These are phyloP conservation scores for Brachionus calyciflorus DNA, from an alignment of 1,140 invertebrate species.

Conservation along the genomic window DNA sequence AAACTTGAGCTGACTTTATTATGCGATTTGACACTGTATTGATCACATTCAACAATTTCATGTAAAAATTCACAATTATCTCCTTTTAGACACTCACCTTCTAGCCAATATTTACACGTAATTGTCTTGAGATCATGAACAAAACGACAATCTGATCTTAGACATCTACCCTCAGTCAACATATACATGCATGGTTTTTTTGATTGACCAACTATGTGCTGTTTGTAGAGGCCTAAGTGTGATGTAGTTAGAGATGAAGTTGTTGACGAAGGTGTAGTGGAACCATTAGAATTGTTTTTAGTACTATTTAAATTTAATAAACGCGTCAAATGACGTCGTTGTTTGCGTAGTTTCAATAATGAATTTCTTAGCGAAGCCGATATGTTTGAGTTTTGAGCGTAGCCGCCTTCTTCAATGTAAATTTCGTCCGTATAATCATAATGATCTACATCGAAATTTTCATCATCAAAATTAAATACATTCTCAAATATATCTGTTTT, in stretches of 20 bases:
- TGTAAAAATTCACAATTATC: slow-evolving; percentile 63
- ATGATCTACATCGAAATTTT: slow-evolving; percentile 1
- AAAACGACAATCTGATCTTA: slow-evolving; percentile 63
- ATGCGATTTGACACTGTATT: neutral
- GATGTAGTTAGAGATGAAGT: slow-evolving; percentile 19
- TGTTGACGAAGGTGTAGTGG: slow-evolving; percentile 1
- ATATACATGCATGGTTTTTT: slow-evolving; percentile 40
- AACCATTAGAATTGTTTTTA: neutral
- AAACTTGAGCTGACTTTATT: neutral
- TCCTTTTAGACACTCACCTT: slow-evolving; percentile 60
- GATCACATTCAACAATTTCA: slow-evolving; percentile 48
- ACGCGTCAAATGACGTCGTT: slow-evolving; percentile 3
- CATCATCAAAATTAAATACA: slow-evolving; percentile 27
- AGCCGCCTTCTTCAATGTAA: neutral
- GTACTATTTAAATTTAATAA: neutral
- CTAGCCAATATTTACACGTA: slow-evolving; percentile 64
- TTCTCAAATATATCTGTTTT: slow-evolving; percentile 23
- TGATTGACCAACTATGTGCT: slow-evolving; percentile 7
- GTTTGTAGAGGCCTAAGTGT: slow-evolving; percentile 5
- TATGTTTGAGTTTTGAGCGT: neutral
- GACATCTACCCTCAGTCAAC: slow-evolving; percentile 61
- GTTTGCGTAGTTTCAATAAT: neutral
- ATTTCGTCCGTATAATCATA: neutral
- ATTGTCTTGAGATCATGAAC: slow-evolving; percentile 64
- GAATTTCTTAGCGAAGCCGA: slow-evolving; percentile 35